phyloP scores from a whole-genome alignment of 2,888 invertebrate species.

The Ametastegia equiseti region DNA sequence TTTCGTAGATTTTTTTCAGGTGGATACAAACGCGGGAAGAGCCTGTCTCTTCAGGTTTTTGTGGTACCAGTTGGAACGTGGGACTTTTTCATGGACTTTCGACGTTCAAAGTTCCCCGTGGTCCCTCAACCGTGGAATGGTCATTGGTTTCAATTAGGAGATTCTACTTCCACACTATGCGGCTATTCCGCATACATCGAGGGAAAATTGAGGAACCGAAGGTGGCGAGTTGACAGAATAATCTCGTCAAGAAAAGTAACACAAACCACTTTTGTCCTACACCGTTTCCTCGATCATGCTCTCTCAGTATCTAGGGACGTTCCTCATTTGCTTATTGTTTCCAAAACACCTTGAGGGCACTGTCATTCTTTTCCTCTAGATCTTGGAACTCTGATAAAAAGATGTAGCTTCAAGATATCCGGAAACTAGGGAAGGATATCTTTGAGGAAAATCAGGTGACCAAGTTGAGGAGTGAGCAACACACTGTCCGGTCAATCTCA shows the following conservation, averaged over 20 bases:
- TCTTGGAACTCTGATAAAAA: too few species aligned
- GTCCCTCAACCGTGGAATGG: background rate
- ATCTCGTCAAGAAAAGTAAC: background rate
- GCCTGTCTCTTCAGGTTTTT: background rate
- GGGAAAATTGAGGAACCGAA: background rate
- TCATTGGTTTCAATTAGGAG: background rate
- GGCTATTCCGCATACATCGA: background rate
- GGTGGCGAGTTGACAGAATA: background rate
- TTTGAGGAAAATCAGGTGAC: too few species aligned
- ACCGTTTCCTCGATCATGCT: background rate
- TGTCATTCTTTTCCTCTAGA: too few species aligned
- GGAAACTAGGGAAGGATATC: too few species aligned
- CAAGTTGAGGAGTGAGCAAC: too few species aligned
- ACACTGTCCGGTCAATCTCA: background rate
- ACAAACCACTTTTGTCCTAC: background rate
- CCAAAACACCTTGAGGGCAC: too few species aligned
- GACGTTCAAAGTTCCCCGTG: background rate
- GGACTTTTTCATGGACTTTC: slow-evolving; percentile 4
- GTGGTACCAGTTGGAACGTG: background rate
- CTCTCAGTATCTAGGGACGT: too few species aligned
- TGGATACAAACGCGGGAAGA: too few species aligned
- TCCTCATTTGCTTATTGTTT: too few species aligned
- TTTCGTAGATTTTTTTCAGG: background rate
- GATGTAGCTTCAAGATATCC: too few species aligned
- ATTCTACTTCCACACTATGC: background rate